These are phyloP conservation scores for Aurelia sp. DNA, from an alignment of 30 jellyfish, hydroid and myxozoan species.

Conservation along the genomic window DNA sequence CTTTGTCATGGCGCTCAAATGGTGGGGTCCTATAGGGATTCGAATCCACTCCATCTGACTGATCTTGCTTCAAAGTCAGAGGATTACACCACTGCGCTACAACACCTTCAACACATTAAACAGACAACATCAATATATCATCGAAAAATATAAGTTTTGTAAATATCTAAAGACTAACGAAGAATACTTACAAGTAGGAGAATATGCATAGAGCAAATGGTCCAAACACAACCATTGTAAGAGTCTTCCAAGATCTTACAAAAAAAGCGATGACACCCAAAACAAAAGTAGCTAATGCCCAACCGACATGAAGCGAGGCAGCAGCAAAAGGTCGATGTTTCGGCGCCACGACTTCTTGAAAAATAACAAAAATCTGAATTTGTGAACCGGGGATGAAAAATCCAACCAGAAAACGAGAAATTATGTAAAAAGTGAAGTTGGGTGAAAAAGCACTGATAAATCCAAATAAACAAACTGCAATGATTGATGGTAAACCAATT, in stretches of 20 bases:
- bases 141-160: neutral
- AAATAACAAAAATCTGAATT: slow-evolving; percentile 46
- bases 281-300: slow-evolving; percentile 24
- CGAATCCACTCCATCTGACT: too few species aligned
- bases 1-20: too few species aligned
- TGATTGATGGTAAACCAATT: slow-evolving; percentile 36
- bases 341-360: slow-evolving; percentile 57
- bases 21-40: too few species aligned
- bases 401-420: slow-evolving; percentile 51
- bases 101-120: too few species aligned
- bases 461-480: slow-evolving; percentile 18
- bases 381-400: slow-evolving; percentile 69
- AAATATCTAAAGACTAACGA: neutral
- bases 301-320: slow-evolving; percentile 6
- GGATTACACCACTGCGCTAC: too few species aligned
- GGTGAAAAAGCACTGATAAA: slow-evolving; percentile 61
- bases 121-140: too few species aligned
- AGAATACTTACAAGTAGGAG: slow-evolving; percentile 18
- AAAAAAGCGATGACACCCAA: slow-evolving; percentile 64
- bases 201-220: slow-evolving; percentile 48
- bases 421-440: neutral
- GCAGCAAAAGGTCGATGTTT: slow-evolving; percentile 74
- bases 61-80: too few species aligned
- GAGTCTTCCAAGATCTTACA: slow-evolving; percentile 58
- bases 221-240: slow-evolving; percentile 36